Percentiles rank a stretch among this genome's conserved stretches.
phyloP scores from a whole-genome alignment of 2,888 invertebrate genomes.

The Drosophila prostipennis region DNA sequence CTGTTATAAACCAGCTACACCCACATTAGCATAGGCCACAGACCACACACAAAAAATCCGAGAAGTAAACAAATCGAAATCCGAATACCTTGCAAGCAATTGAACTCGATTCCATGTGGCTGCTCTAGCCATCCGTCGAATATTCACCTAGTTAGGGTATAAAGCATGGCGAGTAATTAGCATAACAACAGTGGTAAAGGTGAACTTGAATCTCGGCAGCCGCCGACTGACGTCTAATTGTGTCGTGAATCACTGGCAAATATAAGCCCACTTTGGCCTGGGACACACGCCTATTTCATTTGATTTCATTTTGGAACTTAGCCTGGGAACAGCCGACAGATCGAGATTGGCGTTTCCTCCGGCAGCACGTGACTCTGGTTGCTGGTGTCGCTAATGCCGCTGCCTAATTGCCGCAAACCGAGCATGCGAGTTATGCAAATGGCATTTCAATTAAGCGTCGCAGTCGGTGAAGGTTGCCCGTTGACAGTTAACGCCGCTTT shows the following conservation, averaged over 20 bases:
- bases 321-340: constrained; percentile 34
- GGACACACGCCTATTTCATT: constrained; percentile 52
- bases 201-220: constrained; percentile 67
- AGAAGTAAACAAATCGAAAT: constrained; percentile 16
- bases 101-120: constrained; percentile 9
- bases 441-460: constrained; percentile 73
- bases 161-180: constrained; percentile 50
- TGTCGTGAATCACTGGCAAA: constrained; percentile 58
- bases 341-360: constrained; percentile 31
- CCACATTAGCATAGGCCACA: constrained; percentile 63
- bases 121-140: background rate
- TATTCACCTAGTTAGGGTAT: constrained; percentile 21
- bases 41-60: constrained; percentile 5
- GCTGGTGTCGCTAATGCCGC: constrained; percentile 27
- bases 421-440: constrained; percentile 64
- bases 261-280: constrained; percentile 10
- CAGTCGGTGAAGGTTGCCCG: constrained; percentile 65
- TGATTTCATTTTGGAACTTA: constrained; percentile 31
- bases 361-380: constrained; percentile 63
- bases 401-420: constrained; percentile 28
- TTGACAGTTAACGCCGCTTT: constrained; percentile 67
- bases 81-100: constrained; percentile 40
- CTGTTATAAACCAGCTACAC: constrained; percentile 62
- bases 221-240: too few species aligned
- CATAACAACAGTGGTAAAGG: constrained; percentile 57